Evolutionary conservation across 1,140 invertebrate genomes (phyloP), one percentile per base, ranked within the genome.

Genomic region (Hyphantria cunea): DNA sequence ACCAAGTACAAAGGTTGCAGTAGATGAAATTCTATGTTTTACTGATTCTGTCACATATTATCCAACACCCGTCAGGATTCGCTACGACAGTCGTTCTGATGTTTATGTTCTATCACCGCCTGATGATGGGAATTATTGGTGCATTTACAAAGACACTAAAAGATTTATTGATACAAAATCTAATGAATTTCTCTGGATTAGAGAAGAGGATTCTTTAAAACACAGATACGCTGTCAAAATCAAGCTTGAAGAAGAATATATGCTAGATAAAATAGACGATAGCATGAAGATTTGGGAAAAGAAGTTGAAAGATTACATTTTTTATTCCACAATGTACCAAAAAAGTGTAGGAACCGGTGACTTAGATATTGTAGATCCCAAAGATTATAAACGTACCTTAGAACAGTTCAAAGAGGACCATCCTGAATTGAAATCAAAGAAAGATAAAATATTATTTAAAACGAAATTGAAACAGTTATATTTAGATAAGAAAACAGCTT

Each of bases 121-220:
- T 31, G 66, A 64, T 3, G 80, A 91, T 64, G 91, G 91, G 14
- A 86, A 89, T 58, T 92, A 91, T 45, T 91, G 89, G 90, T 92
- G 89, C 51, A 62, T 82, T 7, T 71, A 84, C 13, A 76, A 45
- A 2, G 80, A 91, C 34, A 78, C 78, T 0, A 80, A 55, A 33
- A 78, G 78, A 8, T 86, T 67, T 47, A 51, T 51, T 1, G 59
- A 68, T 0, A 56, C 76, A 0, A 74, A 82, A 59, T 89, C 89
- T 7, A 84, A 90, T 14, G 90, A 80, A 65, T 66, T 74, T 0
- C 74, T 92, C n/a, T 89, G 81, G 51, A 68, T 89, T 8, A 66
- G 76, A 55, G 78, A 78, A 12, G 79, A 82, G 55, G 47, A 74
- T 8, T 78, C 78, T 6, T 25, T 84, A 6, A 52, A 62, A 1